A percentile compares a stretch with the other conserved stretches of the same genome.
Conservation (phyloP, 2,113 vertebrate genomes). For the Tympanuchus pallidicinctus region DNA sequence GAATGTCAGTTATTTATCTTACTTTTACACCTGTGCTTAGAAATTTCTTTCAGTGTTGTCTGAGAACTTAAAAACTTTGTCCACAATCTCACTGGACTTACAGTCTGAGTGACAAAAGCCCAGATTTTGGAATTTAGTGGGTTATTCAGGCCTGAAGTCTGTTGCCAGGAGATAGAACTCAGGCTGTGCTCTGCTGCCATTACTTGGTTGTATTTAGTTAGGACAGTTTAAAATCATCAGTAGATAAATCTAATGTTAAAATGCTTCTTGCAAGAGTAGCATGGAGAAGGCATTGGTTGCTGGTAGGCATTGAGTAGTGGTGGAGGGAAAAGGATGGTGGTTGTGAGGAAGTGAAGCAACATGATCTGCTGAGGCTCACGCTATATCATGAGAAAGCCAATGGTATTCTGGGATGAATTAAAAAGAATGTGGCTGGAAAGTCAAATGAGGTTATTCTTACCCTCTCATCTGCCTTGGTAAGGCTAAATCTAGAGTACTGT, state of each 20-base stretch:
- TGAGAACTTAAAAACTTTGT: background rate
- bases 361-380: accelerated
- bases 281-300: background rate
- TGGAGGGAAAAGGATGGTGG: background rate
- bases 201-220: accelerated
- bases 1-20: background rate
- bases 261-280: background rate
- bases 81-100: background rate
- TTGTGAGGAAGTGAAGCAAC: background rate
- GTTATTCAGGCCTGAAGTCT: background rate
- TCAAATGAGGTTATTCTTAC: too few relatives aligned
- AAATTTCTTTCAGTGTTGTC: accelerated
- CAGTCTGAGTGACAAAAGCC: background rate
- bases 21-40: background rate
- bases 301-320: background rate
- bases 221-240: background rate
- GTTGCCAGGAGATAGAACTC: background rate
- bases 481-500: too few relatives aligned
- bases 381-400: background rate
- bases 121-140: background rate
- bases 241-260: background rate
- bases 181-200: background rate
- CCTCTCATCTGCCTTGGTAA: too few relatives aligned
- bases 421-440: background rate
- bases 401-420: background rate